Conservation (phyloP, 2,113 vertebrate genomes). For the Nothobranchius furzeri region DNA sequence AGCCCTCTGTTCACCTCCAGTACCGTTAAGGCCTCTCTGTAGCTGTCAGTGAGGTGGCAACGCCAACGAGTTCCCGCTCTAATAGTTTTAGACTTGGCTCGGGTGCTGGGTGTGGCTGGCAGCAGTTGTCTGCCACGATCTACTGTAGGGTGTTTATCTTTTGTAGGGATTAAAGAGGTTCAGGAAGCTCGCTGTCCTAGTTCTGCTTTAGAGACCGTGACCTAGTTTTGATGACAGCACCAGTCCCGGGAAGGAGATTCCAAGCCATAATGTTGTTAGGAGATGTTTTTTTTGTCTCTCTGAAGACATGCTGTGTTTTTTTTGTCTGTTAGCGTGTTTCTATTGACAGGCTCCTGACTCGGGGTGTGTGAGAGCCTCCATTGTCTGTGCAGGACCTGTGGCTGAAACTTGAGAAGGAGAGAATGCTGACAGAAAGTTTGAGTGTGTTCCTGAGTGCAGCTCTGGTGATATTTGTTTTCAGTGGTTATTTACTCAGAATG, state of each 20-base stretch:
- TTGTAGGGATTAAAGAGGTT: conserved; percentile 68
- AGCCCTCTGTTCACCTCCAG: conserved; percentile 49
- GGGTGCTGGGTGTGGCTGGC: conserved; percentile 54
- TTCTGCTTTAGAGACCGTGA: conserved; percentile 44
- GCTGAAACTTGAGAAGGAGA: conserved; percentile 56
- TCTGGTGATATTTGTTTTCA: conserved; percentile 4
- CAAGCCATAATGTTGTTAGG: conserved; percentile 55
- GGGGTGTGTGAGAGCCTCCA: conserved; percentile 48
- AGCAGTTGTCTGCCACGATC: conserved; percentile 56
- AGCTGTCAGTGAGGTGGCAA: conserved; percentile 59
- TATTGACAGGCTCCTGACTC: conserved; percentile 35
- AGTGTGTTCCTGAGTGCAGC: conserved; percentile 19
- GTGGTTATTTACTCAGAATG: conserved; percentile 16
- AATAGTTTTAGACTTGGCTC: conserved; percentile 63
- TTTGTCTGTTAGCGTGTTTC: conserved; percentile 39
- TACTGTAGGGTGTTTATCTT: conserved; percentile 69
- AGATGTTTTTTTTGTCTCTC: conserved; percentile 38
- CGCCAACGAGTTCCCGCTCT: conserved; percentile 39
- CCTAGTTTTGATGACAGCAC: conserved; percentile 61
- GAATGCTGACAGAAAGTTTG: conserved; percentile 24
- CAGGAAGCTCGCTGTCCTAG: conserved; percentile 72
- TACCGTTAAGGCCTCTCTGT: conserved; percentile 35
- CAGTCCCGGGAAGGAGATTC: conserved; percentile 52
- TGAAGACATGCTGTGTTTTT: conserved; percentile 24
- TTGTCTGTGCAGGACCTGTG: conserved; percentile 55